These are phyloP conservation scores for Drosophila nigrodunni DNA, from an alignment of 1,140 invertebrate species.

Conservation along the genomic window DNA sequence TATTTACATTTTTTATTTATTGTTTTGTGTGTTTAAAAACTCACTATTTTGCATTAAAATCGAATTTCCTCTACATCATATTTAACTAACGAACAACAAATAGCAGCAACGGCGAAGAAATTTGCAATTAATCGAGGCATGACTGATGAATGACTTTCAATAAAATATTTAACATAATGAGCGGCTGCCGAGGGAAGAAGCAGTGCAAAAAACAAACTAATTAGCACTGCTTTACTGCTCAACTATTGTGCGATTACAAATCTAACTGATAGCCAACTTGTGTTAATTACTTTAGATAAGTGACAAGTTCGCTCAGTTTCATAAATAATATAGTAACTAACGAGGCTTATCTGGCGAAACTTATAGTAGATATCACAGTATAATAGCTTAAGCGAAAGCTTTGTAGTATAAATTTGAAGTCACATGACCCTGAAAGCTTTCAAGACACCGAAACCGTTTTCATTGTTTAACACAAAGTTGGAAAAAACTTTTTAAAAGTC, in stretches of 20 bases:
- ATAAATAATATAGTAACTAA: neutral
- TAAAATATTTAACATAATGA: conserved; percentile 7
- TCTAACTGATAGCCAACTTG: neutral
- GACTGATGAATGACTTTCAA: neutral
- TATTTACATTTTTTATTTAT: too few species aligned
- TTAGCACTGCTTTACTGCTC: conserved; percentile 10
- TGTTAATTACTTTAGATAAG: conserved; percentile 5
- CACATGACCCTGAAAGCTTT: conserved; percentile 29
- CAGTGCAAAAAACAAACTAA: neutral
- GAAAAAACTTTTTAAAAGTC: conserved; percentile 31
- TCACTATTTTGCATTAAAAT: too few species aligned
- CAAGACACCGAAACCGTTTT: conserved; percentile 18
- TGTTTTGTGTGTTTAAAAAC: too few species aligned
- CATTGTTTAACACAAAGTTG: conserved; percentile 26
- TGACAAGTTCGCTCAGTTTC: neutral
- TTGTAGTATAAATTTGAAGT: conserved; percentile 2
- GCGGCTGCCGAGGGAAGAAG: neutral
- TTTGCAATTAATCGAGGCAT: too few species aligned
- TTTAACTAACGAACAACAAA: too few species aligned
- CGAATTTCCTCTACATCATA: too few species aligned
- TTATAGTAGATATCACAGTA: neutral
- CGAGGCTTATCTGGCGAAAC: neutral
- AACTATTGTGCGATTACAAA: neutral
- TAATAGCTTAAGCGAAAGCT: neutral
- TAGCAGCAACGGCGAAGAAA: too few species aligned